Percentiles rank a stretch among this genome's conserved stretches.
Evolutionary conservation across 2,113 vertebrate species (phyloP).

Genomic region (Neolamprologus ventralis): DNA sequence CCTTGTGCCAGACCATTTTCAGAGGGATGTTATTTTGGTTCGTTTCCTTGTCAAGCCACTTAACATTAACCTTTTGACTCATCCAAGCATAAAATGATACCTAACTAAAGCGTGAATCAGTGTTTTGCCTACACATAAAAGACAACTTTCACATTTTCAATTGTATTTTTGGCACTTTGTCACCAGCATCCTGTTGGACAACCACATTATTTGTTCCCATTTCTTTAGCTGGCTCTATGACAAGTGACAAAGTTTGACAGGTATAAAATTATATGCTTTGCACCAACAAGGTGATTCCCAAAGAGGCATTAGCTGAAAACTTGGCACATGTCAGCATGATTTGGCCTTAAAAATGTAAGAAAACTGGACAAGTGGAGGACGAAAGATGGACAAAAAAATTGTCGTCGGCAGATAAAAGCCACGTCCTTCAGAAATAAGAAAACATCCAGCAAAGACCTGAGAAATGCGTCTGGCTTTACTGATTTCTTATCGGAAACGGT

Average conservation of each 20-base stretch:
- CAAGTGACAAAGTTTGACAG: background rate
- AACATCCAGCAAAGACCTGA: background rate
- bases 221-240: background rate
- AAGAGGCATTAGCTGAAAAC: background rate
- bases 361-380: background rate
- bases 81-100: background rate
- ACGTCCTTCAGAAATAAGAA: background rate
- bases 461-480: background rate
- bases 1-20: background rate
- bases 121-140: background rate
- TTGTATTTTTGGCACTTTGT: background rate
- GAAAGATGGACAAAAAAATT: background rate
- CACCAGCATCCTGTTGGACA: background rate
- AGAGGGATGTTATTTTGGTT: background rate
- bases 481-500: background rate
- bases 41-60: rapidly evolving
- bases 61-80: background rate
- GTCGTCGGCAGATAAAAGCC: background rate
- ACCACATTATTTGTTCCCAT: background rate
- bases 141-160: background rate
- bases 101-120: background rate
- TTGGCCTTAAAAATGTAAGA: background rate
- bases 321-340: background rate
- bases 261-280: background rate
- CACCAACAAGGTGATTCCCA: background rate